These are phyloP conservation scores for Sitophilus oryzae DNA, from an alignment of 1,140 invertebrate species.

Conservation along the genomic window DNA sequence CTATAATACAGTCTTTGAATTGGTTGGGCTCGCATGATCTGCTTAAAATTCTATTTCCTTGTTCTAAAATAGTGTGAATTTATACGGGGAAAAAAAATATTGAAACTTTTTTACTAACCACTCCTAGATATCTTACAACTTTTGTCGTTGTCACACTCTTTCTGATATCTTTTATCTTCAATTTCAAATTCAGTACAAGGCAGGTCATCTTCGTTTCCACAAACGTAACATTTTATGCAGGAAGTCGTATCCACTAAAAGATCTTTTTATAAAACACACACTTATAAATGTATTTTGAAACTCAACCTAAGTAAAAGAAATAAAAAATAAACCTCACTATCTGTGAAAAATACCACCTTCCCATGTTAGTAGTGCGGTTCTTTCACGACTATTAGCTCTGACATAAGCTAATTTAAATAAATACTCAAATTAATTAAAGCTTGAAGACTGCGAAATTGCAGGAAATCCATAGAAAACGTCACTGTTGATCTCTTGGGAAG, in stretches of 20 bases:
- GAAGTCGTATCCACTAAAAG: too few relatives aligned
- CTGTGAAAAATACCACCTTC: too few relatives aligned
- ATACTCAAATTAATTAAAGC: not conserved
- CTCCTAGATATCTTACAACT: not conserved
- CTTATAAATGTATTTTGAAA: too few relatives aligned
- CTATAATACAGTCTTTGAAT: not conserved
- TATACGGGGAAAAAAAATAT: not conserved
- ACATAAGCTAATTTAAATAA: not conserved
- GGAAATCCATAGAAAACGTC: not conserved
- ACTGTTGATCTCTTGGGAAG: too few relatives aligned
- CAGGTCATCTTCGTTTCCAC: not conserved
- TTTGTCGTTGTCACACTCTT: not conserved
- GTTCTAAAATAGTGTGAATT: not conserved
- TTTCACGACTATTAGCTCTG: not conserved
- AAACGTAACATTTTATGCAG: not conserved
- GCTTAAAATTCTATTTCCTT: not conserved
- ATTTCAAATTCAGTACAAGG: not conserved
- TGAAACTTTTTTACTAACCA: too few relatives aligned
- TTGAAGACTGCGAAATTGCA: not conserved
- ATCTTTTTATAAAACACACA: too few relatives aligned
- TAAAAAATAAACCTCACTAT: too few relatives aligned
- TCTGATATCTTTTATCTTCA: not conserved
- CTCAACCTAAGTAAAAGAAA: too few relatives aligned
- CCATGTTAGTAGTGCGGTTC: too few relatives aligned
- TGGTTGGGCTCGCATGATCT: not conserved